Base-by-base conservation (phyloP, 1,140 invertebrate species). In the Drosophila pseudoobscura region DNA sequence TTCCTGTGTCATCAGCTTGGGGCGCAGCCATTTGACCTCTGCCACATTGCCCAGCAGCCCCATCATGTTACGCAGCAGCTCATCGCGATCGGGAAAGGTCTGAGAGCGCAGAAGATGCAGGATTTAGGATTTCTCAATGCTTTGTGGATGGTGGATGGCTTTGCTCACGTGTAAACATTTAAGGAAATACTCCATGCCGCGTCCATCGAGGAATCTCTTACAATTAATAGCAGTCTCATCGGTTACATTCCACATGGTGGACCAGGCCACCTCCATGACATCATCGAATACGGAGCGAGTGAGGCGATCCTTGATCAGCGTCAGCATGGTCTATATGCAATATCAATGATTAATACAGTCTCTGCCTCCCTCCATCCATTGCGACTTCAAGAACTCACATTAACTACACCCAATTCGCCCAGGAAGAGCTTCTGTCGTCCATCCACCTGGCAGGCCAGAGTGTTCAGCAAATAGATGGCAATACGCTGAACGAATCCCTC, bases 201-300 rank as follows among this genome's bases (percentile, higher is more conserved):
- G 93, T 56, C 94, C 94, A 78, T 97, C 94, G 39, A 99, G 93
- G 92, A 99, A 99, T 87, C 96, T 94, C 91, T 95, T 93, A 93
- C 98, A 99, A 93, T 99, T 99, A 64, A 95, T 93, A 24, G 97
- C 96, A 41, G 97, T 98, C 93, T 99, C 98, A 92, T 99, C 98
- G 49, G 98, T 99, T 49, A 99, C 97, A 93, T 99, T 99, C 97
- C 96, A 97, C 96, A 99, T 96, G 3, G 97, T 98, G 63, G 97
- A 99, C 98, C 98, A 99, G 6, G 98, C 97, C 13, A 98, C 97
- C 93, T 99, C 98, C 92, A 99, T 94, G 1, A 99, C 96, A 92
- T 99, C 98, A 92, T 99, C 98, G 92, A 97, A 99, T 17, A 95
- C 91, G 43, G 93, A 92, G 44, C 94, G 93, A 11, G 94, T 93